A percentile compares a stretch with the other conserved stretches of the same genome.
These are phyloP conservation scores for Thecocarcelia acutangulata DNA, from an alignment of 2,888 invertebrate species.

Conservation along the genomic window DNA sequence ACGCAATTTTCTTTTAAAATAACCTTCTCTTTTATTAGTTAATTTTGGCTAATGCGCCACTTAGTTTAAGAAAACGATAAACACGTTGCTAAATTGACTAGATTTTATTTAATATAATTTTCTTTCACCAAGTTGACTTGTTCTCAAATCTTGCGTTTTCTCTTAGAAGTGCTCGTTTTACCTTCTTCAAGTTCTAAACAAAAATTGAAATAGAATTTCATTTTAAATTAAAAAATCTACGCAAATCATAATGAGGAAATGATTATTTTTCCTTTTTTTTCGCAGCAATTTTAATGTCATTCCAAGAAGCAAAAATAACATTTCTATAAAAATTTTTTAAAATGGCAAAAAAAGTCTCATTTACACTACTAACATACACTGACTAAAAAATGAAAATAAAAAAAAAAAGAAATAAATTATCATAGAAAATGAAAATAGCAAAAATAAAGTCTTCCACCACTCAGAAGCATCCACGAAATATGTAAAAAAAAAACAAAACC, in stretches of 20 bases:
- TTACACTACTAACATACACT: slow-evolving; percentile 59
- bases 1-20: too few species aligned
- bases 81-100: too few species aligned
- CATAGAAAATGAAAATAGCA: slow-evolving; percentile 14
- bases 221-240: slow-evolving; percentile 15
- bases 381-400: neutral
- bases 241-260: slow-evolving; percentile 43
- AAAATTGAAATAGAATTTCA: slow-evolving; percentile 14
- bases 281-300: slow-evolving; percentile 49
- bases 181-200: neutral
- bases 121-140: too few species aligned
- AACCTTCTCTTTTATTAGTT: too few species aligned
- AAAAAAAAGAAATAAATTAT: neutral
- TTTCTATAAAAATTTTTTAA: neutral
- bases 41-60: too few species aligned
- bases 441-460: neutral
- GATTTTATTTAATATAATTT: too few species aligned
- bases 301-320: slow-evolving; percentile 16
- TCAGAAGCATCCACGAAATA: slow-evolving; percentile 14
- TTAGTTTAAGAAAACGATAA: too few species aligned
- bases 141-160: neutral
- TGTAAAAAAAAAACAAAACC: neutral
- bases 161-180: neutral
- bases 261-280: slow-evolving; percentile 32
- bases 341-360: slow-evolving; percentile 18